Percentiles rank a stretch among this genome's conserved stretches.
phyloP scores from a whole-genome alignment of 1,140 invertebrate genomes.

The Dinoponera quadriceps region DNA sequence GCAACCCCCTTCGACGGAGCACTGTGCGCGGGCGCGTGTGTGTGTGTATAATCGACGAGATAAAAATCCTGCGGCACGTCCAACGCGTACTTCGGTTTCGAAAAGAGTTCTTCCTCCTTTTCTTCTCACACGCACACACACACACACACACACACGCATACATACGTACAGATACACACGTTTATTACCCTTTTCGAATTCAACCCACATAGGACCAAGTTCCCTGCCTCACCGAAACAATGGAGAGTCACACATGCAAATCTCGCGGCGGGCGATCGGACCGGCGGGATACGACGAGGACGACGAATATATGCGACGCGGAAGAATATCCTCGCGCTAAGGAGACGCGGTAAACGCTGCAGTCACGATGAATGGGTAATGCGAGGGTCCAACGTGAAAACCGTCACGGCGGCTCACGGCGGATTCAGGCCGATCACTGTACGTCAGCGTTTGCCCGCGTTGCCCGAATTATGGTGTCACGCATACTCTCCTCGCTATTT shows the following conservation, averaged over 20 bases:
- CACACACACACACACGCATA: neutral
- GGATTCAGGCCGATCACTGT: neutral
- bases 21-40: constrained; percentile 15
- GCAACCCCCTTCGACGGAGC: neutral
- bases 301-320: constrained; percentile 1
- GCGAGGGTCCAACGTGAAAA: neutral
- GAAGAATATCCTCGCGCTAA: constrained; percentile 2
- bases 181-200: constrained; percentile 64
- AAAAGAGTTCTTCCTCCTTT: constrained; percentile 57
- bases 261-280: constrained; percentile 64
- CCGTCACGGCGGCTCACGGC: neutral
- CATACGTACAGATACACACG: neutral
- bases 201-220: constrained; percentile 79
- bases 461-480: constrained; percentile 8
- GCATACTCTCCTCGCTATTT: neutral
- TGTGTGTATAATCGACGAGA: constrained; percentile 75
- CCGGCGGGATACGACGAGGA: constrained; percentile 55
- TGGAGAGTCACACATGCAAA: constrained; percentile 66
- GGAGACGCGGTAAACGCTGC: constrained; percentile 6
- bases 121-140: constrained; percentile 18
- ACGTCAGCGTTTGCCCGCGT: constrained; percentile 19
- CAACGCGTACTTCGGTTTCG: constrained; percentile 60
- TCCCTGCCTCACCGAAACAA: constrained; percentile 71
- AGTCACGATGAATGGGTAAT: neutral
- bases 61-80: constrained; percentile 75